These are phyloP conservation scores for Lomographa bimaculata DNA, from an alignment of 2,888 invertebrate genomes.

Conservation along the genomic window DNA sequence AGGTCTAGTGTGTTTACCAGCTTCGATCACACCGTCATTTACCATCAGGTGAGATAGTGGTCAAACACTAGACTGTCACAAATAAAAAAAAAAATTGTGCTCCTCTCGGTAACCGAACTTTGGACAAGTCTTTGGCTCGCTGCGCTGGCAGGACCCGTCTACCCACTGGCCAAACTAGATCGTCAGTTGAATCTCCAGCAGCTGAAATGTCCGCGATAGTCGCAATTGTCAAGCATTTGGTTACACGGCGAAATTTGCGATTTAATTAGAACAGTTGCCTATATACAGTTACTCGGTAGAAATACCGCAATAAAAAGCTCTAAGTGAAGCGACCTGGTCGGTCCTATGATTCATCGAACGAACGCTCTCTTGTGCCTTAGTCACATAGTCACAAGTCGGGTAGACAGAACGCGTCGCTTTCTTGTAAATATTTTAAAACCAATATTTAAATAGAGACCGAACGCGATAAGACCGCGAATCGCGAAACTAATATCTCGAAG, in stretches of 20 bases:
- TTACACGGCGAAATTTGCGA: slow-evolving; percentile 27
- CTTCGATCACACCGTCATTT: too few species aligned
- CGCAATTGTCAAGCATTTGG: slow-evolving; percentile 3
- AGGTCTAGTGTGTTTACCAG: too few species aligned
- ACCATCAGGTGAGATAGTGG: too few species aligned
- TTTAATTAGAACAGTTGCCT: slow-evolving; percentile 51
- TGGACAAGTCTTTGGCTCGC: too few species aligned
- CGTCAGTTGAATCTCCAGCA: too few species aligned
- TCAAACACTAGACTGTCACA: too few species aligned
- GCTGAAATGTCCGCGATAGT: too few species aligned
- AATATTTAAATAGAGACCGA: slow-evolving; percentile 60
- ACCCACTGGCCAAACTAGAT: too few species aligned
- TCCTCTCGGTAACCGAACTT: too few species aligned
- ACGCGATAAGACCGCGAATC: slow-evolving; percentile 28
- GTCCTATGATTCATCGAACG: slow-evolving; percentile 65
- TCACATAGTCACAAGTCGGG: slow-evolving; percentile 60
- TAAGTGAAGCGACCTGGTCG: slow-evolving; percentile 63
- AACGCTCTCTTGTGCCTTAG: slow-evolving; percentile 37
- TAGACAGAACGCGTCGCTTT: slow-evolving; percentile 53
- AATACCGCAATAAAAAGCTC: slow-evolving; percentile 73
- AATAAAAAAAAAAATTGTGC: too few species aligned
- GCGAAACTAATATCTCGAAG: slow-evolving; percentile 17
- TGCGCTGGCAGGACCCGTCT: too few species aligned
- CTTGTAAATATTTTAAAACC: slow-evolving; percentile 62
- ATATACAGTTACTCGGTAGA: slow-evolving; percentile 62